Evolutionary conservation across 2,113 vertebrate genomes (phyloP).

Genomic region (Camelus bactrianus): DNA sequence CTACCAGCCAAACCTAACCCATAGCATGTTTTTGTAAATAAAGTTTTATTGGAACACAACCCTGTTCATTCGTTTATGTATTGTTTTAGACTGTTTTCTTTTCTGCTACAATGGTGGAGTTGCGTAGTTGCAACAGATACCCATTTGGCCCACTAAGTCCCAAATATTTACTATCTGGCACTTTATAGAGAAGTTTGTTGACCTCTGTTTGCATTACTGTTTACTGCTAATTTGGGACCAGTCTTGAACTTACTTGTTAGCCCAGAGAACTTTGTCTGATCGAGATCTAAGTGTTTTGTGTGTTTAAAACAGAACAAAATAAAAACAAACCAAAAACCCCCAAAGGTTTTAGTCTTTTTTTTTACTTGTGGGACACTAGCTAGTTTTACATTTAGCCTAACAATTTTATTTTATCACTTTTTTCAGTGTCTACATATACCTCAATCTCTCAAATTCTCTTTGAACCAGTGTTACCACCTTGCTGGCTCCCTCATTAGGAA

Average conservation of each 20-base stretch:
- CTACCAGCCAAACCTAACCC: neutral
- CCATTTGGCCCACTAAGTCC: neutral
- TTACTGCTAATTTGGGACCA: neutral
- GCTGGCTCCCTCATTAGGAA: neutral
- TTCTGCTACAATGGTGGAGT: neutral
- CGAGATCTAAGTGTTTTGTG: neutral
- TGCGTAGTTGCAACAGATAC: neutral
- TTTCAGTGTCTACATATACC: neutral
- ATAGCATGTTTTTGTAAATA: constrained; percentile 33
- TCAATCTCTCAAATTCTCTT: neutral
- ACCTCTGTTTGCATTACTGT: neutral
- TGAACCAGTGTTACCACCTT: neutral
- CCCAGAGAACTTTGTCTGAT: neutral
- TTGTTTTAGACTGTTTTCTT: neutral
- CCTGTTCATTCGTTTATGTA: neutral
- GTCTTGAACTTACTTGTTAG: constrained; percentile 30
- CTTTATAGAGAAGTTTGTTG: neutral
- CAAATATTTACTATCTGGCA: neutral
- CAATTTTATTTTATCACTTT: neutral
- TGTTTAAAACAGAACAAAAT: neutral
- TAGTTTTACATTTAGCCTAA: neutral
- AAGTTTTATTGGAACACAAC: constrained; percentile 44
- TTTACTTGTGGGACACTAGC: neutral
- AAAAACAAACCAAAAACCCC: neutral
- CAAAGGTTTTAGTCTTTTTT: neutral